Percentiles rank a stretch among this genome's conserved stretches.
Conservation (phyloP, 2,888 invertebrate species). For the Chloromyia formosa region DNA sequence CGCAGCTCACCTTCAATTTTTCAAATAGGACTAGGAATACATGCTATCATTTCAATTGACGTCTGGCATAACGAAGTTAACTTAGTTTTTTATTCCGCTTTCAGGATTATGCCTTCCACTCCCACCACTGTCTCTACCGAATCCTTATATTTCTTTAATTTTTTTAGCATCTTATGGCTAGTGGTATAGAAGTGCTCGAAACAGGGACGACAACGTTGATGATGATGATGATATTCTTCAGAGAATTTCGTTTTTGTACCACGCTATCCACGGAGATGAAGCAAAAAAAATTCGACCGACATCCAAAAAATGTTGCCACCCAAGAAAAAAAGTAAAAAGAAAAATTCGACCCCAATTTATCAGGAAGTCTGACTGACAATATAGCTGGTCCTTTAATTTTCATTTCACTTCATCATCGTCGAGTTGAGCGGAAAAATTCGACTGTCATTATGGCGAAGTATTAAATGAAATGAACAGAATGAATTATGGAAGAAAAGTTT, state of each 20-base stretch:
- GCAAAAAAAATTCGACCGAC: not conserved
- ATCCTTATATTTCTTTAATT: constrained; percentile 38
- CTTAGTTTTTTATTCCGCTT: not conserved
- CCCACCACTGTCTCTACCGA: not conserved
- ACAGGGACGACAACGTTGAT: too few relatives aligned
- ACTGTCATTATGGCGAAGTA: constrained; percentile 48
- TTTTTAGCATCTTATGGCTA: constrained; percentile 36
- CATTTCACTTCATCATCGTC: constrained; percentile 45
- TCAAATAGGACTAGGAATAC: constrained; percentile 3
- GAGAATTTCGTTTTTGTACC: constrained; percentile 32
- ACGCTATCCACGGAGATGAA: constrained; percentile 2
- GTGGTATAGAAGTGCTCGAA: too few relatives aligned
- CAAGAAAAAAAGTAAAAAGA: constrained; percentile 36
- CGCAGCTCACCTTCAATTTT: constrained; percentile 25
- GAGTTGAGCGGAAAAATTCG: constrained; percentile 45
- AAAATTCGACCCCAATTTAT: constrained; percentile 51
- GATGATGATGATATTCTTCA: constrained; percentile 36
- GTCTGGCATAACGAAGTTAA: constrained; percentile 35
- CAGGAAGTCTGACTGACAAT: constrained; percentile 37
- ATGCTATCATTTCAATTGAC: constrained; percentile 37
- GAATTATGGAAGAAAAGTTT: constrained; percentile 48
- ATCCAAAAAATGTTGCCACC: not conserved
- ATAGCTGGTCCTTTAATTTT: constrained; percentile 41
- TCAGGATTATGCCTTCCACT: not conserved
- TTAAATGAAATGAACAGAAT: constrained; percentile 51